These are phyloP conservation scores for Drosophila nasuta DNA, from an alignment of 1,140 invertebrate species.

Conservation along the genomic window DNA sequence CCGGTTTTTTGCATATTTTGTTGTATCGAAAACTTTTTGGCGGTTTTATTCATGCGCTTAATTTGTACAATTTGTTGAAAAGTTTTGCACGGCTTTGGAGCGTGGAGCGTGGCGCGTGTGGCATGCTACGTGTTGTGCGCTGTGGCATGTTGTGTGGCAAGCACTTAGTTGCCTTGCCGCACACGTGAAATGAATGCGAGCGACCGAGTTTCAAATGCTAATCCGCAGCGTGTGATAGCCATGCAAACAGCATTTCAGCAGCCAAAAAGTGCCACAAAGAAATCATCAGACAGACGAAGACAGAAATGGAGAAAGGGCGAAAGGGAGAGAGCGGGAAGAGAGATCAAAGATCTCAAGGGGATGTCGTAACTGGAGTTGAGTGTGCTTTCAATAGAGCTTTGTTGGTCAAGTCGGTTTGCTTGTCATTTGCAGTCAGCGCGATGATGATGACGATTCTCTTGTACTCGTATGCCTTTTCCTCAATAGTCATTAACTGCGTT, in stretches of 20 bases:
- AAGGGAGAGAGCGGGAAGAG: neutral
- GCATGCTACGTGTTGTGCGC: neutral
- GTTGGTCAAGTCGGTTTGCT: too few species aligned
- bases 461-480: too few species aligned
- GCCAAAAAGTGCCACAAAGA: slow-evolving; percentile 1
- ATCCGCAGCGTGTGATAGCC: slow-evolving; percentile 17
- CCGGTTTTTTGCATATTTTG: slow-evolving; percentile 25
- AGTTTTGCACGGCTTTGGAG: slow-evolving; percentile 15
- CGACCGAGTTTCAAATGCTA: slow-evolving; percentile 17
- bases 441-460: too few species aligned
- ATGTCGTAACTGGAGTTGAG: too few species aligned
- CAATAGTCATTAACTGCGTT: too few species aligned
- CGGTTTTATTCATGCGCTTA: slow-evolving; percentile 44
- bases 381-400: too few species aligned
- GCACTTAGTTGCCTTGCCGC: neutral
- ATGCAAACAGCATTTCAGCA: neutral
- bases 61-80: slow-evolving; percentile 59
- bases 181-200: neutral
- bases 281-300: neutral
- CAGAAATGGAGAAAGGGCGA: too few species aligned
- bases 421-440: too few species aligned
- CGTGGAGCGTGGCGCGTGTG: slow-evolving; percentile 1
- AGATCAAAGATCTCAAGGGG: slow-evolving; percentile 3
- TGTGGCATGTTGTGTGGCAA: slow-evolving; percentile 1
- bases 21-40: slow-evolving; percentile 18